Percentiles rank a stretch among this genome's conserved stretches.
These are phyloP conservation scores for Andricus grossulariae DNA, from an alignment of 1,140 invertebrate species.

Conservation along the genomic window DNA sequence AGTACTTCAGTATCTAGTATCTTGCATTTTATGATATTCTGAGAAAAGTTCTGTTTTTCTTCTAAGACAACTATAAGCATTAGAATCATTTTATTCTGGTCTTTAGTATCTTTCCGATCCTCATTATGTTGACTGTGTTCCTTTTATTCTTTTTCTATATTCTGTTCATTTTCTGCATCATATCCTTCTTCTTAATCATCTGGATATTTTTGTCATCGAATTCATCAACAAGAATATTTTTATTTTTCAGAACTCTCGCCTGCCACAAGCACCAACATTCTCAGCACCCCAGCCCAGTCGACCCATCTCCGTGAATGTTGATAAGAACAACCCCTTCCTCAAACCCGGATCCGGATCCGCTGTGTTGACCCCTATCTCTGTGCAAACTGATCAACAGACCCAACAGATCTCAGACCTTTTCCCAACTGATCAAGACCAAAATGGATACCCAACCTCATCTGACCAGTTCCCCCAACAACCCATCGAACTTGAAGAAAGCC, in stretches of 20 bases:
- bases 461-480: constrained; percentile 24
- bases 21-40: no score
- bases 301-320: constrained; percentile 34
- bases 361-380: constrained; percentile 33
- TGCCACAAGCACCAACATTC: not conserved
- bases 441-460: not conserved
- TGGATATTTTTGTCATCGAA: no score
- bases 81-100: no score
- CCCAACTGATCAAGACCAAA: constrained; percentile 35
- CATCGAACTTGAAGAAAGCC: constrained; percentile 38
- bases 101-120: not conserved
- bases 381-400: constrained; percentile 36
- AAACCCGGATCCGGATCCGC: constrained; percentile 51
- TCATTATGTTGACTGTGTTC: not conserved
- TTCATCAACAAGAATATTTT: not conserved
- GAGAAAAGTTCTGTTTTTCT: no score
- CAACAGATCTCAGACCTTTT: constrained; percentile 21
- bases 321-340: constrained; percentile 41
- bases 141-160: no score
- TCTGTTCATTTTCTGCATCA: no score
- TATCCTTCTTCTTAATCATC: no score
- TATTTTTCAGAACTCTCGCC: not conserved
- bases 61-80: no score
- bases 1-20: no score
- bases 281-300: not conserved